Evolutionary conservation across 2,888 invertebrate species (phyloP).

Genomic region (Zygaena filipendulae): DNA sequence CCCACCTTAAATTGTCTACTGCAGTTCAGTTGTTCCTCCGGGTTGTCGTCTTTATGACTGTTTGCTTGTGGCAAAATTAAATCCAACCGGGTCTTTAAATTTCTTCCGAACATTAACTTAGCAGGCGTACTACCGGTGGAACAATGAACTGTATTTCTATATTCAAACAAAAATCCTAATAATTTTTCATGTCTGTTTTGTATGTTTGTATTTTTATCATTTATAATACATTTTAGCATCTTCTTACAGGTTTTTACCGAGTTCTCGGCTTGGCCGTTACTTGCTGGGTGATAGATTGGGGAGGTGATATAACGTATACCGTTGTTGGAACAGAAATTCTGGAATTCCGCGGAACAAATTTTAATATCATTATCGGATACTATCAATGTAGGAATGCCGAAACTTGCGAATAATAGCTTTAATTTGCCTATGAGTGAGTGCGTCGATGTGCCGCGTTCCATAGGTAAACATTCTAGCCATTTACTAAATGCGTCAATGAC

Average conservation of each 20-base stretch:
- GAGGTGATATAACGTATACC: conserved; percentile 14
- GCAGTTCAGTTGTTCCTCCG: neutral
- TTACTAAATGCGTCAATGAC: conserved; percentile 13
- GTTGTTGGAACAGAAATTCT: conserved; percentile 10
- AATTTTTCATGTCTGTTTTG: neutral
- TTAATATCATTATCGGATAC: conserved; percentile 16
- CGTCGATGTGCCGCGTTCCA: conserved; percentile 9
- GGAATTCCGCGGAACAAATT: conserved; percentile 11
- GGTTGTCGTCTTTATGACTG: neutral
- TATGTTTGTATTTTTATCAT: too few relatives aligned
- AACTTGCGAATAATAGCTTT: conserved; percentile 5
- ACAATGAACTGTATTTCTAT: conserved; percentile 3
- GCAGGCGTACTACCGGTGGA: conserved; percentile 2
- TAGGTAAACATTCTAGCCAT: conserved; percentile 13
- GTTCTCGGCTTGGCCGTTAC: too few relatives aligned
- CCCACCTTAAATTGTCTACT: neutral
- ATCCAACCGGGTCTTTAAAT: neutral
- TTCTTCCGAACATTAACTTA: conserved; percentile 1
- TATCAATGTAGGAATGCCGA: conserved; percentile 8
- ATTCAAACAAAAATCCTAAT: conserved; percentile 2
- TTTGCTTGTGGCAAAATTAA: neutral
- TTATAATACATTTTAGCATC: too few relatives aligned
- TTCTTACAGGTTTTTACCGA: too few relatives aligned
- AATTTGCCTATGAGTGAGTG: conserved; percentile 7
- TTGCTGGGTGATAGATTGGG: too few relatives aligned